These are phyloP conservation scores for Emmelina monodactyla DNA, from an alignment of 2,888 invertebrate genomes.

Conservation along the genomic window DNA sequence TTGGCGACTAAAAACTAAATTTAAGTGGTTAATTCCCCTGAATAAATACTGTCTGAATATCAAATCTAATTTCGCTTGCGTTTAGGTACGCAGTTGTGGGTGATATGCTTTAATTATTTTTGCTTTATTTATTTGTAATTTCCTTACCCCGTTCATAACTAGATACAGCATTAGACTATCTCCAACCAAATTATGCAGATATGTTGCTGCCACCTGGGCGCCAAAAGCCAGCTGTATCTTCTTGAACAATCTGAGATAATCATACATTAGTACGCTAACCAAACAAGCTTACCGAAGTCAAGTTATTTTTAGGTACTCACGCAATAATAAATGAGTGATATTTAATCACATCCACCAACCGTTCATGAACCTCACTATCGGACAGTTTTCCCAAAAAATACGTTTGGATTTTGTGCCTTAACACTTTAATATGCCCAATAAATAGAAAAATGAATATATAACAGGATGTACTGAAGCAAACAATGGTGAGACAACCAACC, in stretches of 20 bases:
- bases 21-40: too few relatives aligned
- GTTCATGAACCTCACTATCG: background rate
- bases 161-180: constrained; percentile 28
- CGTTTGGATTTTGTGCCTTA: constrained; percentile 10
- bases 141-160: constrained; percentile 25
- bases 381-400: background rate
- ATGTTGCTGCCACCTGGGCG: constrained; percentile 23
- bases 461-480: constrained; percentile 15
- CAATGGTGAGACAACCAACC: constrained; percentile 11
- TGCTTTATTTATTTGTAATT: too few relatives aligned
- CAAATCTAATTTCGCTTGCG: too few relatives aligned
- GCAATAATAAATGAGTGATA: constrained; percentile 11
- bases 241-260: constrained; percentile 23
- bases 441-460: constrained; percentile 19
- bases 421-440: constrained; percentile 18
- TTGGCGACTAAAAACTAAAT: too few relatives aligned
- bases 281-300: too few relatives aligned
- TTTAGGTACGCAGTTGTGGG: too few relatives aligned
- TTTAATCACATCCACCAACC: background rate
- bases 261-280: too few relatives aligned
- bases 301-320: too few relatives aligned
- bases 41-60: too few relatives aligned
- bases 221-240: constrained; percentile 26
- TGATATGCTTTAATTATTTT: too few relatives aligned
- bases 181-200: constrained; percentile 26